Percentiles rank a stretch among this genome's conserved stretches.
These are phyloP conservation scores for Pheosia tremula DNA, from an alignment of 2,888 invertebrate genomes.

Conservation along the genomic window DNA sequence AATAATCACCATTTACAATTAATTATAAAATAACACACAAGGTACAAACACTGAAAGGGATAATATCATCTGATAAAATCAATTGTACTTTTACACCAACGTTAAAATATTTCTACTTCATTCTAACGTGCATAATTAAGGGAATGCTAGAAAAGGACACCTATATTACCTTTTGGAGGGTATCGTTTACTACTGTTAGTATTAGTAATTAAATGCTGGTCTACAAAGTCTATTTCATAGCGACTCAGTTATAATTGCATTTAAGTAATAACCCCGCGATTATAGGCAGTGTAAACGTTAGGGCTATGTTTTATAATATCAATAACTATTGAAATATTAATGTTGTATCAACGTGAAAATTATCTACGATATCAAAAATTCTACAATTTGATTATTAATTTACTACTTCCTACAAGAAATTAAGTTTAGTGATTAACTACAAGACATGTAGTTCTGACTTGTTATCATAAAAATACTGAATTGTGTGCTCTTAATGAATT, in stretches of 20 bases:
- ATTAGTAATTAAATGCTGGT: neutral
- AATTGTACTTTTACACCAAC: constrained; percentile 34
- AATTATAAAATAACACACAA: neutral
- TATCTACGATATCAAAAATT: too few relatives aligned
- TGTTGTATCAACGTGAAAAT: too few relatives aligned
- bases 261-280: neutral
- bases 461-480: too few relatives aligned
- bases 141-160: constrained; percentile 33
- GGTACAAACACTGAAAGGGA: neutral
- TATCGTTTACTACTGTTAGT: neutral
- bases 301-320: neutral
- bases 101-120: constrained; percentile 16
- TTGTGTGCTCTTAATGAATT: too few relatives aligned
- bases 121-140: constrained; percentile 22
- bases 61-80: constrained; percentile 8
- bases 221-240: too few relatives aligned
- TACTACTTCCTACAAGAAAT: neutral
- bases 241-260: neutral
- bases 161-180: neutral
- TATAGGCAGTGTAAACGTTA: constrained; percentile 2
- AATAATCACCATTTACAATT: constrained; percentile 1
- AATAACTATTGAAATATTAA: neutral
- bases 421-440: neutral
- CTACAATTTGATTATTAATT: neutral
- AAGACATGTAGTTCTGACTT: too few relatives aligned